A percentile compares a stretch with the other conserved stretches of the same genome.
Conservation (phyloP, 2,113 vertebrate genomes). For the Xenopus borealis region DNA sequence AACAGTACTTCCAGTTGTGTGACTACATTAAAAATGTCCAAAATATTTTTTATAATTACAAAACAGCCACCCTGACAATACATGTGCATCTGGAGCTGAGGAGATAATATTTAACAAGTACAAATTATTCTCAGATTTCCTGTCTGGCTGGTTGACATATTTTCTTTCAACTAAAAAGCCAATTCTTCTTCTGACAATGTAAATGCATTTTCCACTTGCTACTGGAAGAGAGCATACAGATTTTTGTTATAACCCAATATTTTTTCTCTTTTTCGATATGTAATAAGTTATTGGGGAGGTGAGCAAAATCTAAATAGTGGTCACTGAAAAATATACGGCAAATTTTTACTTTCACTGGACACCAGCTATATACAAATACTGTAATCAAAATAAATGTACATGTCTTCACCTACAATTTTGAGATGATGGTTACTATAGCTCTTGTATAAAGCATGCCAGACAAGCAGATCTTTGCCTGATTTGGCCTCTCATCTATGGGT, state of each 20-base stretch:
- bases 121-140: constrained; percentile 19
- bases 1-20: background rate
- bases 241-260: background rate
- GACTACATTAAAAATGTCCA: constrained; percentile 4
- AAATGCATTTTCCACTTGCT: constrained; percentile 8
- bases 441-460: no score
- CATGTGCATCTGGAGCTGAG: constrained; percentile 19
- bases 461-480: no score
- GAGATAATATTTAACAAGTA: constrained; percentile 32
- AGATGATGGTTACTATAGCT: no score
- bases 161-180: constrained; percentile 20
- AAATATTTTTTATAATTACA: constrained; percentile 21
- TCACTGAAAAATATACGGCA: no score
- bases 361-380: no score
- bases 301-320: no score
- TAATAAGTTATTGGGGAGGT: no score
- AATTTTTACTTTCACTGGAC: no score
- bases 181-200: constrained; percentile 10
- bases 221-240: background rate
- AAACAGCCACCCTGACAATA: background rate
- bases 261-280: no score
- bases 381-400: no score
- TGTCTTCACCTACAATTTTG: no score
- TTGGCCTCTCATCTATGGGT: no score
- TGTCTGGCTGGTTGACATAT: constrained; percentile 16